Evolutionary conservation across 1,140 invertebrate species (phyloP).

Genomic region (Hylyphantes graminicola): DNA sequence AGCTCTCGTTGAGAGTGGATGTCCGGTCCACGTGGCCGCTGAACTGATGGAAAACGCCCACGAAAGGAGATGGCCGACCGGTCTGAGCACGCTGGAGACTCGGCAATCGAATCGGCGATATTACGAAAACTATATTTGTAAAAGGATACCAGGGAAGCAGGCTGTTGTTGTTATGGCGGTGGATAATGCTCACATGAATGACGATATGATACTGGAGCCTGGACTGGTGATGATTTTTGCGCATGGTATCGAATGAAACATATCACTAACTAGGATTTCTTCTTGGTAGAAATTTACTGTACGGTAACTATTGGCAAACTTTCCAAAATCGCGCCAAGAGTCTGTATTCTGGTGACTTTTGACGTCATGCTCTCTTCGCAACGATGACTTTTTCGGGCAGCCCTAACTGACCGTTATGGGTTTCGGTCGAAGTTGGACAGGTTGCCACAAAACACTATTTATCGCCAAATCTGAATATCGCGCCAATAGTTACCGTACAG

Average conservation of each 20-base stretch:
- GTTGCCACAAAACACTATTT: too few species aligned
- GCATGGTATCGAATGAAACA: slow-evolving; percentile 86
- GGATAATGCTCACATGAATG: slow-evolving; percentile 93
- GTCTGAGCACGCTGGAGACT: slow-evolving; percentile 91
- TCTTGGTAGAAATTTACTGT: too few species aligned
- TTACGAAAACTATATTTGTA: slow-evolving; percentile 95
- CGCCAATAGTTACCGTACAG: too few species aligned
- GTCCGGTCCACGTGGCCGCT: slow-evolving; percentile 90
- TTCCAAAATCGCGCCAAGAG: too few species aligned
- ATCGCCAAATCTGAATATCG: too few species aligned
- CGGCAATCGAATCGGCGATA: slow-evolving; percentile 86
- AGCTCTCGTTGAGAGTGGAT: slow-evolving; percentile 89
- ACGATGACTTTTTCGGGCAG: too few species aligned
- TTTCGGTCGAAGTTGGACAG: too few species aligned
- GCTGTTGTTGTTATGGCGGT: slow-evolving; percentile 93
- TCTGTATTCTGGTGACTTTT: too few species aligned
- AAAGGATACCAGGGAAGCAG: slow-evolving; percentile 81
- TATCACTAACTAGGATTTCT: too few species aligned
- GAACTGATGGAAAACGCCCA: slow-evolving; percentile 98
- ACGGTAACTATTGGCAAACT: too few species aligned
- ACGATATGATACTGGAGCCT: slow-evolving; percentile 94
- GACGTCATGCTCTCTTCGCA: too few species aligned
- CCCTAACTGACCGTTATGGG: too few species aligned
- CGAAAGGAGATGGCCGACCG: slow-evolving; percentile 92
- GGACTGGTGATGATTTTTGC: slow-evolving; percentile 99